Evolutionary conservation across 2,797 vertebrate species (phyloP).

Genomic region (Arrhamphus sclerolepis): DNA sequence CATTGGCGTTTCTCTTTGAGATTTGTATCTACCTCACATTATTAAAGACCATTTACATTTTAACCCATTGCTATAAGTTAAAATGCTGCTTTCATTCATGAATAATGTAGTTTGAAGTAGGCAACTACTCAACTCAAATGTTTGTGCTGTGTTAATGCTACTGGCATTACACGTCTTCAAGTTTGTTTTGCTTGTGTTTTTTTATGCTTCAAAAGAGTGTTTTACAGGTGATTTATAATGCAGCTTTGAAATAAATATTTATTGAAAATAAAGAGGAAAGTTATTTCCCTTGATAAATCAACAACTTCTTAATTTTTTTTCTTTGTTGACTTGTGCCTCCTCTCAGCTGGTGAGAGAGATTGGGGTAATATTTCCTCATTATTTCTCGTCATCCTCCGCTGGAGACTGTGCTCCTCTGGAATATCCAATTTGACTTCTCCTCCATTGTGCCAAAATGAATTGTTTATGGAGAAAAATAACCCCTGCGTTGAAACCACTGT

Average conservation of each 20-base stretch:
- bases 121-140: constrained; percentile 50
- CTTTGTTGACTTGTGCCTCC: constrained; percentile 72
- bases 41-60: constrained; percentile 66
- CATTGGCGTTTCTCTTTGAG: constrained; percentile 54
- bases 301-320: constrained; percentile 65
- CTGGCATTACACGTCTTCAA: constrained; percentile 55
- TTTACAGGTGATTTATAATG: constrained; percentile 68
- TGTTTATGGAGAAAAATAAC: constrained; percentile 82
- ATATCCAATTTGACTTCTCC: constrained; percentile 80
- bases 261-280: constrained; percentile 65
- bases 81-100: constrained; percentile 56
- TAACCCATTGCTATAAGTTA: constrained; percentile 53
- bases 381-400: constrained; percentile 79
- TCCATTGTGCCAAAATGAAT: constrained; percentile 75
- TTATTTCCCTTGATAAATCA: constrained; percentile 74
- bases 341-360: constrained; percentile 71
- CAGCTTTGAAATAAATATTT: constrained; percentile 72
- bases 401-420: constrained; percentile 72
- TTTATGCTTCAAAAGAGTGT: constrained; percentile 61
- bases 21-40: constrained; percentile 79
- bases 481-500: constrained; percentile 54
- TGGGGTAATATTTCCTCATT: constrained; percentile 83
- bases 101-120: constrained; percentile 46
- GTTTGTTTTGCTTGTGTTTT: constrained; percentile 55
- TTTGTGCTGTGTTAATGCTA: constrained; percentile 58